Evolutionary conservation across 92 coral and sea anemone genomes (phyloP), one percentile per base, ranked within the genome.

Genomic region (Plumapathes pennacea): DNA sequence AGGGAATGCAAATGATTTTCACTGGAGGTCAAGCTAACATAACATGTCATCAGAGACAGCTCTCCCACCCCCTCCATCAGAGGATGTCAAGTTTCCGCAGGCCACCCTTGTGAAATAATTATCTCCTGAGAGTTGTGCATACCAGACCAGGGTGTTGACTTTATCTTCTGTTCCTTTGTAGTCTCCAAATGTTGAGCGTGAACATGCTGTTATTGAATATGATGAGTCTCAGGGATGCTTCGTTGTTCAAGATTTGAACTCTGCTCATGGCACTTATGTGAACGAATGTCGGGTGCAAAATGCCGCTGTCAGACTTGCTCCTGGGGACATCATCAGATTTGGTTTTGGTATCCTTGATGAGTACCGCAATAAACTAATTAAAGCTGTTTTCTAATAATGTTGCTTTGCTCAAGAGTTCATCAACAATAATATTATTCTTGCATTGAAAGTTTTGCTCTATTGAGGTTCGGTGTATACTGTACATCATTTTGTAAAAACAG

Each of bases 341-440:
- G 97, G 97, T 15, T 84, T 66, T 68, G 95, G 97, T 90, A 90
- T 90, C 97, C 97, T 90, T 83, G 61, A 0, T 13, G 2, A 9
- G 30, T 17, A 18, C 23, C 4, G 43, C 7, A 3, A 13, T 1
- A 0, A 18, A 24, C 1, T 14, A 43, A 26, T 7, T 15, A 4
- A 5, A 28, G 17, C 25, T 7, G 13, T 34, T 34, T 34, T 34
- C 13, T 34, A 7, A 7, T 34, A 34, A 34, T 13, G 13, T 34
- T 34, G 40, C n/a, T 34, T 34, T 34, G 40, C 8, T 8, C 8
- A 34, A 34, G 8, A 34, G n/a, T 34, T 8, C 40, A 34, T 8
- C 8, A 34, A 34, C 3, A 1, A 1, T 0, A 45, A 1, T 1
- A 45, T 45, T 12, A 0, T 45, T 45, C 19, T 12, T 45, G 1